phyloP scores from a whole-genome alignment of 2,888 invertebrate genomes.

The Lasioglossum calceatum region DNA sequence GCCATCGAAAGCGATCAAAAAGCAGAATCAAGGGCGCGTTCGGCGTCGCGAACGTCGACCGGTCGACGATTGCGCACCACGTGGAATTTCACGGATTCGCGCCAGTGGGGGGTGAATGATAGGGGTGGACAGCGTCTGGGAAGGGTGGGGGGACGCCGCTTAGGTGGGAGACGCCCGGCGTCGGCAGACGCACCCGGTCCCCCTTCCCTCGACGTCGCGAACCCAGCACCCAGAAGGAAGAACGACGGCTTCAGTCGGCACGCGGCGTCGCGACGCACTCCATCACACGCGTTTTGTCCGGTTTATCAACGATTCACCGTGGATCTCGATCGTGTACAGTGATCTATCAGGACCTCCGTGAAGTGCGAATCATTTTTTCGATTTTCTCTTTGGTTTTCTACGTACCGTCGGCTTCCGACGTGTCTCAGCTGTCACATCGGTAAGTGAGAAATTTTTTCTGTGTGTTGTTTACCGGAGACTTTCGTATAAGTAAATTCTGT shows the following conservation, averaged over 20 bases:
- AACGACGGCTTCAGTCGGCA: conserved; percentile 73
- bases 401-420: neutral
- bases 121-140: conserved; percentile 41
- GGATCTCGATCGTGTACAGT: neutral
- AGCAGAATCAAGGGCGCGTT: conserved; percentile 12
- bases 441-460: neutral
- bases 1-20: conserved; percentile 4
- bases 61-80: conserved; percentile 62
- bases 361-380: neutral
- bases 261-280: conserved; percentile 74
- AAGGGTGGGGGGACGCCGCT: conserved; percentile 21
- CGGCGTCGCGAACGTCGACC: conserved; percentile 40
- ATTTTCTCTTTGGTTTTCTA: neutral
- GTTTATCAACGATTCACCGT: neutral
- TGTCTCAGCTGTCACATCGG: neutral
- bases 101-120: conserved; percentile 29
- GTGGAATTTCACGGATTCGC: conserved; percentile 53
- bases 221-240: conserved; percentile 39
- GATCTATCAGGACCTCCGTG: neutral
- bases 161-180: conserved; percentile 26
- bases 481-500: neutral
- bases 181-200: conserved; percentile 60
- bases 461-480: neutral
- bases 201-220: conserved; percentile 27
- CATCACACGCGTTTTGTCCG: conserved; percentile 33